Evolutionary conservation across 2,888 invertebrate genomes (phyloP).

Genomic region (Agrochola lychnidis): DNA sequence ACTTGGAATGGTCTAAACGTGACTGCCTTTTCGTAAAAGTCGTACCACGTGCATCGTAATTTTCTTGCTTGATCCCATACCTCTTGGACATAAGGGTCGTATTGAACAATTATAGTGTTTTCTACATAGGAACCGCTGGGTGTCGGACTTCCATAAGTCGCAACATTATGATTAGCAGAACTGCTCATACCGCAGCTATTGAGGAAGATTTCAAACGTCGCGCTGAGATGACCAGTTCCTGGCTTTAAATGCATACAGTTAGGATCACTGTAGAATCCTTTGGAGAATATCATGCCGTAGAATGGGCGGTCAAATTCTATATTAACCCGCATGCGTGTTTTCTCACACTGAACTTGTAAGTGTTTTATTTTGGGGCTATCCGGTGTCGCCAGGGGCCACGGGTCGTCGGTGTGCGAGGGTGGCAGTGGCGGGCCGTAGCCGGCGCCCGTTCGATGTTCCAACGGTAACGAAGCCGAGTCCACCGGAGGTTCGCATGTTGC

Average conservation of each 20-base stretch:
- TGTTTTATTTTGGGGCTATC: slow-evolving; percentile 98
- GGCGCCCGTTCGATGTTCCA: slow-evolving; percentile 95
- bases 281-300: slow-evolving; percentile 98
- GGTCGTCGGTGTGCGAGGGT: slow-evolving; percentile 93
- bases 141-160: slow-evolving; percentile 95
- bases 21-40: slow-evolving; percentile 98
- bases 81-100: slow-evolving; percentile 98
- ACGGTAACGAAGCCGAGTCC: slow-evolving; percentile 95
- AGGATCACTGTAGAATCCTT: slow-evolving; percentile 97
- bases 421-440: slow-evolving; percentile 94
- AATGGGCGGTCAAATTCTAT: slow-evolving; percentile 98
- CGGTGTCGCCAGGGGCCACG: slow-evolving; percentile 96
- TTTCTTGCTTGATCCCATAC: slow-evolving; percentile 99
- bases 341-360: slow-evolving; percentile 98
- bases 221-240: slow-evolving; percentile 97
- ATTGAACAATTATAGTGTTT: slow-evolving; percentile 98
- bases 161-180: slow-evolving; percentile 97
- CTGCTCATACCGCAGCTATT: slow-evolving; percentile 98
- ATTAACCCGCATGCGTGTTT: slow-evolving; percentile 98
- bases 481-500: slow-evolving; percentile 95
- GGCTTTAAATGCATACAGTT: slow-evolving; percentile 98
- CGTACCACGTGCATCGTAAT: slow-evolving; percentile 98
- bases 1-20: slow-evolving; percentile 99
- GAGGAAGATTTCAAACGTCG: slow-evolving; percentile 97
- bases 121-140: slow-evolving; percentile 98